Evolutionary conservation across 2,113 vertebrate genomes (phyloP), one percentile per base, ranked within the genome.

Genomic region (Toxotes chatareus): DNA sequence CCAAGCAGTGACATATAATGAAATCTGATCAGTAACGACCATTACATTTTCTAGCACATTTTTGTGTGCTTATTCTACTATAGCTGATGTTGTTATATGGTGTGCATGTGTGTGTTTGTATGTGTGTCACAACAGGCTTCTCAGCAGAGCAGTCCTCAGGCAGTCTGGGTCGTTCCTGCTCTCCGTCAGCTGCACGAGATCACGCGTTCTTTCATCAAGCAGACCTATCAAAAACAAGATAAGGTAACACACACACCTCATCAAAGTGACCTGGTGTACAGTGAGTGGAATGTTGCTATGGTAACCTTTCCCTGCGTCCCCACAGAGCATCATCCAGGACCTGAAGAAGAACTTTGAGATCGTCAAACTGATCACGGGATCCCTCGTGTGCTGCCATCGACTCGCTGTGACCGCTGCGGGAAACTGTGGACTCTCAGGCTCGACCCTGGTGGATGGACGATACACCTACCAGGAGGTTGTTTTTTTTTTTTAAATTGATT

Each of bases 311-410:
- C 42, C 38, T 32, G 23, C 1, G 51, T 38, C 12, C 27, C 76
- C 21, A 79, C 82, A 99, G 98, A 99, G 97, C 94, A 99, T 99
- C 91, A 99, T 99, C 88, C 98, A 99, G 86, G 98, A 99, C 91
- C 91, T 99, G 93, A 99, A 99, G 96, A 99, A 99, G 94, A 99
- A 99, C 87, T 99, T 99, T 91, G 98, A 99, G 94, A 99, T 99
- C 1, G 98, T 99, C 74, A 99, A 99, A 80, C 56, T 99, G 94
- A 98, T 99, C 84, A 99, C 98, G 0, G 97, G 97, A 72, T 99
- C 98, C 77, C 94, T 99, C 4, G 96, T 99, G 85, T 97, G 96
- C 59, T 99, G 98, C 87, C 98, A 99, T 76, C 96, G 98, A 38
- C 95, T 99, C 62, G 97, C 98, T 0, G 96, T 95, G 31, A 96